These are phyloP conservation scores for Stegodyphus mimosarum DNA, from an alignment of 1,140 invertebrate genomes.

Conservation along the genomic window DNA sequence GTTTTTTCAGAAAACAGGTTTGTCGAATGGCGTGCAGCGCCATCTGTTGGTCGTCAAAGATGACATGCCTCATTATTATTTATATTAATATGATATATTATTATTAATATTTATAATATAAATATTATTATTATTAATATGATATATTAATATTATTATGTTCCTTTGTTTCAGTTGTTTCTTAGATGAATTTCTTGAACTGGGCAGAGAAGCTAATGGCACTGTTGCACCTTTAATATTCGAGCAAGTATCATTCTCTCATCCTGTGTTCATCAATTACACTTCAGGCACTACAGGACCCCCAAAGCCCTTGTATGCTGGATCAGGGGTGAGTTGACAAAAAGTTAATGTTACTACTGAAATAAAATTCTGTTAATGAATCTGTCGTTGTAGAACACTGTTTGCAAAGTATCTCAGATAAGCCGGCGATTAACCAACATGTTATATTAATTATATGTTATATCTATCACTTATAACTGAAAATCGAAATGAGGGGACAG, in stretches of 20 bases:
- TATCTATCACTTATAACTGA: too few species aligned
- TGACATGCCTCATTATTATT: too few species aligned
- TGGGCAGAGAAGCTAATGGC: slow-evolving; percentile 62
- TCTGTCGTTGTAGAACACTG: neutral
- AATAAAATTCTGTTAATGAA: neutral
- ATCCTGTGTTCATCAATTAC: slow-evolving; percentile 75
- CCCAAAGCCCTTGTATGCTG: slow-evolving; percentile 77
- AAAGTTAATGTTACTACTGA: neutral
- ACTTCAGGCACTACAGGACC: slow-evolving; percentile 75
- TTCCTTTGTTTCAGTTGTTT: slow-evolving; percentile 31
- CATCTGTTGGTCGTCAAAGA: too few species aligned
- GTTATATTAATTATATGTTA: neutral
- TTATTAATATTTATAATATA: too few species aligned
- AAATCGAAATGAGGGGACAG: too few species aligned
- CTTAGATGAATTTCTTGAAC: slow-evolving; percentile 66
- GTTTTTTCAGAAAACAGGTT: too few species aligned
- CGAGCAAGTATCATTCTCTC: slow-evolving; percentile 73
- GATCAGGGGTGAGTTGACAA: slow-evolving; percentile 70
- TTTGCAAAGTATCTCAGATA: neutral
- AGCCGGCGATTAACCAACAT: neutral
- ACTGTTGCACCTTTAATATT: slow-evolving; percentile 67
- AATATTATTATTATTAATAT: too few species aligned
- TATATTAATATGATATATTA: too few species aligned
- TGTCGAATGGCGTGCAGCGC: too few species aligned
- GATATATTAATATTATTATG: neutral